phyloP scores from a whole-genome alignment of 2,888 invertebrate genomes.

The Alloplasta piceator region DNA sequence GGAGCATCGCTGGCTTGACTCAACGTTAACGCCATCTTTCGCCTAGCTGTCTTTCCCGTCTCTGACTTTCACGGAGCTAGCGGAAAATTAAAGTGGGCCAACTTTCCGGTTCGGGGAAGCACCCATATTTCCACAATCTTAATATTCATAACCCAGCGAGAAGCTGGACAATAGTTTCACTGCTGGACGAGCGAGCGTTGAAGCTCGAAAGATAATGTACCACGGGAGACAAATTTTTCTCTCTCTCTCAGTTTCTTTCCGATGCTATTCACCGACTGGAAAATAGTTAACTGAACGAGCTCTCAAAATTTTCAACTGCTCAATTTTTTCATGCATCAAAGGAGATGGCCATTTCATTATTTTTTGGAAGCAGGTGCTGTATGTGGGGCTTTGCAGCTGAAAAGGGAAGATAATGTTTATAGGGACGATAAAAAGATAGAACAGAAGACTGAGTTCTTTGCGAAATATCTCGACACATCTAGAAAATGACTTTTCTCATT shows the following conservation, averaged over 20 bases:
- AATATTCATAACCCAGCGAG: conserved; percentile 75
- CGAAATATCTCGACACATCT: conserved; percentile 55
- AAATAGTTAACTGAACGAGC: conserved; percentile 46
- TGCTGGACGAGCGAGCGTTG: conserved; percentile 62
- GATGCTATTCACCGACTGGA: conserved; percentile 36
- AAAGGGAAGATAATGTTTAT: not conserved
- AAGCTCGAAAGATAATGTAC: conserved; percentile 42
- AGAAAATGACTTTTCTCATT: conserved; percentile 65
- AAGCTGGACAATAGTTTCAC: conserved; percentile 70
- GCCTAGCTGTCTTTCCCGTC: conserved; percentile 51
- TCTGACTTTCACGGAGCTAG: conserved; percentile 69
- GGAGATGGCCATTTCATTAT: conserved; percentile 21
- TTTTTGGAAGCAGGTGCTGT: conserved; percentile 32
- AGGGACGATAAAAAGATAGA: not conserved
- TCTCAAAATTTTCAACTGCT: conserved; percentile 24
- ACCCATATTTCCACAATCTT: conserved; percentile 73
- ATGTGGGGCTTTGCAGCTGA: not conserved
- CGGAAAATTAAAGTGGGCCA: conserved; percentile 77
- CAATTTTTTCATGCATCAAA: conserved; percentile 35
- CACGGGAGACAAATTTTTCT: conserved; percentile 20
- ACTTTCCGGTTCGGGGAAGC: conserved; percentile 73
- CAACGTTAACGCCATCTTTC: conserved; percentile 67
- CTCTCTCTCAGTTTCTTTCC: conserved; percentile 8
- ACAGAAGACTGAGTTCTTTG: conserved; percentile 18
- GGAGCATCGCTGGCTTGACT: conserved; percentile 43